Evolutionary conservation across 2,888 invertebrate species (phyloP), one percentile per base, ranked within the genome.

Genomic region (Synergus laeviventris): DNA sequence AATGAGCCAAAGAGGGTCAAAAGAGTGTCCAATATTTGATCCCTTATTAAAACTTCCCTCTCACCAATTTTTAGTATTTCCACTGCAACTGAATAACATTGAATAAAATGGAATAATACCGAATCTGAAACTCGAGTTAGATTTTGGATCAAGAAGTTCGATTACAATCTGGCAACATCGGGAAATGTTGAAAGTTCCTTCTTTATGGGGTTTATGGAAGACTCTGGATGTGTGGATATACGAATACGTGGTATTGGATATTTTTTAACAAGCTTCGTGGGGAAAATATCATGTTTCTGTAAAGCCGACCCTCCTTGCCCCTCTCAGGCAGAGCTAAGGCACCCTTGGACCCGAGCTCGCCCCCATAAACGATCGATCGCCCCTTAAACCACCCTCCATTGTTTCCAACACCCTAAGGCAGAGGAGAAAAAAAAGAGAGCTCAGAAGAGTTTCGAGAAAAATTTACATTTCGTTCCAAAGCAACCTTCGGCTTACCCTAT

Each of bases 211-310:
- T 18, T 1, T 9, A 54, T 11, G 54, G 54, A 31, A 31, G 31
- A 54, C 9, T 18, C 54, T 18, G 70, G 31, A 31, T 49, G 31
- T 70, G 24, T 31, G 24, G 42, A 64, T 42, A 42, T 64, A 49
- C 42, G 21, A 66, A 66, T 66, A 62, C 42, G 39, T 42, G 80
- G 81, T 75, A 86, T 85, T 85, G 83, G 85, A 85, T 85, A 87
- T 87, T 88, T 87, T 88, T 87, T 86, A 87, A 87, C 88, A 83
- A 87, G 86, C 86, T 78, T 75, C 81, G 80, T 81, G 79, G 83
- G 83, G 75, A 83, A 84, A 87, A 87, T 87, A 87, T 87, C 85
- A 86, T 87, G 87, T 86, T 88, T 88, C 87, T 84, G 86, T 86
- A 84, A 87, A 87, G 86, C 84, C 82, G 56, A 79, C 73, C 78